phyloP scores from a whole-genome alignment of 1,140 invertebrate genomes.

The Saxidomus purpurata region DNA sequence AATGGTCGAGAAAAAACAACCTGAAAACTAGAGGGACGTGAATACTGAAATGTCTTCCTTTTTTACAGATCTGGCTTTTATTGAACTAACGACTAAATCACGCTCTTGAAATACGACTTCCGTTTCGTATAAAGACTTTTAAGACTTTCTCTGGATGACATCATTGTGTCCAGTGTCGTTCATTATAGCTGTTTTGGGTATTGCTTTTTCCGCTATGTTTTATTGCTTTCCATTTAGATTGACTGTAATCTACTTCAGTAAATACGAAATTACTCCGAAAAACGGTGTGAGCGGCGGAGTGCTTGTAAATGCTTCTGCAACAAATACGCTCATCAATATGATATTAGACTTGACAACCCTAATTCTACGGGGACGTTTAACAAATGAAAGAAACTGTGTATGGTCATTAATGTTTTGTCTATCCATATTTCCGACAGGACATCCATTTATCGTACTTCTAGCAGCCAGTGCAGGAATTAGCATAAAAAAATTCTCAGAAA shows the following conservation, averaged over 20 bases:
- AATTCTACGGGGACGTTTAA: not conserved
- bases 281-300: not conserved
- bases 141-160: not conserved
- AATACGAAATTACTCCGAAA: not conserved
- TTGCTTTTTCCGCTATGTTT: constrained; percentile 5
- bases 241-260: not conserved
- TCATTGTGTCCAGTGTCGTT: not conserved
- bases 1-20: not conserved
- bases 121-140: not conserved
- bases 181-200: not conserved
- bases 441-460: not conserved
- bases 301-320: not conserved
- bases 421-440: not conserved
- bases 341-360: not conserved
- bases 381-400: not conserved
- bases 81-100: not conserved
- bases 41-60: not conserved
- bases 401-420: not conserved
- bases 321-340: not conserved
- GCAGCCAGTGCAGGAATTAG: no score
- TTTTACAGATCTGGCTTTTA: not conserved
- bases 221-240: not conserved
- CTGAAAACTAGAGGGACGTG: not conserved
- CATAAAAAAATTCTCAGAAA: no score
- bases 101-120: not conserved